A percentile compares a stretch with the other conserved stretches of the same genome.
These are phyloP conservation scores for Virgularia gustaviana DNA, from an alignment of 92 coral and sea anemone genomes.

Conservation along the genomic window DNA sequence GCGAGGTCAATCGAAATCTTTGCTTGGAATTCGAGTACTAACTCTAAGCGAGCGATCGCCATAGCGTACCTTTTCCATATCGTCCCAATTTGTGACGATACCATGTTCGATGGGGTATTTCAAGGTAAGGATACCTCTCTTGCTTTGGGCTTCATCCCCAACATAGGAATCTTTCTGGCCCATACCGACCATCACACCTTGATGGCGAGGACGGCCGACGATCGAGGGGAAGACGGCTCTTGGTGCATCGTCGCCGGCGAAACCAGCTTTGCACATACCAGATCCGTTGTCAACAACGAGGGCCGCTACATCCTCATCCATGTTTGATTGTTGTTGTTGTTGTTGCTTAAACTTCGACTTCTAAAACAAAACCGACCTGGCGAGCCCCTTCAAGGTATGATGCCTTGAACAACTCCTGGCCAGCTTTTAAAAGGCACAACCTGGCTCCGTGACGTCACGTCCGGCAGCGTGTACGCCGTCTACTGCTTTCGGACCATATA, in stretches of 20 bases:
- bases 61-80: constrained; percentile 94
- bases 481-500: too few species aligned
- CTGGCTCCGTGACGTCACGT: too few species aligned
- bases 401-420: too few species aligned
- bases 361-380: too few species aligned
- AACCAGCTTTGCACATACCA: constrained; percentile 99
- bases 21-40: too few species aligned
- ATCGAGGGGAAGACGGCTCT: constrained; percentile 99
- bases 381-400: too few species aligned
- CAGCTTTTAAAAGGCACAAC: too few species aligned
- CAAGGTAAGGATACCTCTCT: constrained; percentile 89
- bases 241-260: constrained; percentile 99
- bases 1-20: too few species aligned
- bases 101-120: constrained; percentile 99
- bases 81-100: constrained; percentile 97
- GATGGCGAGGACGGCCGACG: constrained; percentile 99
- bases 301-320: constrained; percentile 98
- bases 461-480: too few species aligned
- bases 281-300: constrained; percentile 98
- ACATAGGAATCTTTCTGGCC: constrained; percentile 97
- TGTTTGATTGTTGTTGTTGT: too few species aligned
- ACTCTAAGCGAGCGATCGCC: too few species aligned
- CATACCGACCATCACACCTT: constrained; percentile 99
- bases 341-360: too few species aligned
- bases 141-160: constrained; percentile 97